phyloP scores from a whole-genome alignment of 2,797 vertebrate genomes.

The Acipenser transmontanus region DNA sequence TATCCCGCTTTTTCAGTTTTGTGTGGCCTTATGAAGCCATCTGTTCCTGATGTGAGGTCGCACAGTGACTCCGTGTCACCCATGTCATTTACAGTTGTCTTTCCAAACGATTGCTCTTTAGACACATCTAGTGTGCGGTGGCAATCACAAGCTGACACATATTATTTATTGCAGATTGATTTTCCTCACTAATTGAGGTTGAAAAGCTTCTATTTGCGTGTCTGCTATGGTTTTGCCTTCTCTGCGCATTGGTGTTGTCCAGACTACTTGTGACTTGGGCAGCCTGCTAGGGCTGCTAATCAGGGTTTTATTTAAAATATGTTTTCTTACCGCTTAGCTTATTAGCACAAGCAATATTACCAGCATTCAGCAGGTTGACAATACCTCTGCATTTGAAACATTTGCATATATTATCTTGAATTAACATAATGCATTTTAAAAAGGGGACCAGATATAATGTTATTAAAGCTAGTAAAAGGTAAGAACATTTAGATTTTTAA shows the following conservation, averaged over 20 bases:
- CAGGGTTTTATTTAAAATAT: no score
- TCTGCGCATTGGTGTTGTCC: conserved; percentile 24
- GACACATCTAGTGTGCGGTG: conserved; percentile 19
- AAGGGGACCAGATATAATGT: no score
- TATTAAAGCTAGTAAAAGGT: no score
- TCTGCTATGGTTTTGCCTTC: conserved; percentile 26
- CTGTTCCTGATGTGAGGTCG: conserved; percentile 32
- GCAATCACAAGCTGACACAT: conserved; percentile 26
- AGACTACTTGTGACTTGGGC: neutral
- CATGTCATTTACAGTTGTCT: conserved; percentile 35
- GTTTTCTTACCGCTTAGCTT: no score
- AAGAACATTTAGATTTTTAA: no score
- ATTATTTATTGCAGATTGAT: conserved; percentile 41
- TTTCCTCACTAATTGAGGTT: conserved; percentile 39
- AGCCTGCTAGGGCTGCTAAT: no score
- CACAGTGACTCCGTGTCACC: conserved; percentile 28
- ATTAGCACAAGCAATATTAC: no score
- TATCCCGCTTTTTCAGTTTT: conserved; percentile 12
- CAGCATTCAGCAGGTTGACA: no score
- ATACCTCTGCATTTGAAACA: no score
- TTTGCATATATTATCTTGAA: no score
- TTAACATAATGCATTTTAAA: no score
- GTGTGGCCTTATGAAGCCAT: conserved; percentile 13
- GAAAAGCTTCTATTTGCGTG: conserved; percentile 29
- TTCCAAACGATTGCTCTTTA: conserved; percentile 14